These are phyloP conservation scores for Cephalotes varians DNA, from an alignment of 2,888 invertebrate genomes.

Conservation along the genomic window DNA sequence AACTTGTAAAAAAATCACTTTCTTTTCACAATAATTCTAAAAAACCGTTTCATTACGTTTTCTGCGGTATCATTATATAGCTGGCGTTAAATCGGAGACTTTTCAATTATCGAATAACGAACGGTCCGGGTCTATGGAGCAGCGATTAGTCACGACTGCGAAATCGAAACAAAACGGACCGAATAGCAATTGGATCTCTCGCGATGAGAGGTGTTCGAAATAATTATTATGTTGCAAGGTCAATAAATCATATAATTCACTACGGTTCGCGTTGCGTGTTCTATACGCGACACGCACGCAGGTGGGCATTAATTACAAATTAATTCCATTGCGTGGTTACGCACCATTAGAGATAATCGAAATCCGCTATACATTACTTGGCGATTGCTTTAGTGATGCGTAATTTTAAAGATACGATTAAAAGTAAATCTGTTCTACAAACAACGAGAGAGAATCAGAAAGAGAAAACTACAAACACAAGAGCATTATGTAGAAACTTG, in stretches of 20 bases:
- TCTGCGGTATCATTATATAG: neutral
- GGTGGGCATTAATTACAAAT: slow-evolving; percentile 80
- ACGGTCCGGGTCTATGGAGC: slow-evolving; percentile 1
- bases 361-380: slow-evolving; percentile 15
- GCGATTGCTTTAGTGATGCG: slow-evolving; percentile 8
- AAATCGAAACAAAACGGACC: slow-evolving; percentile 40
- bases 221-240: slow-evolving; percentile 45
- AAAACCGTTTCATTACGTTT: slow-evolving; percentile 3
- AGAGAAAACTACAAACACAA: neutral
- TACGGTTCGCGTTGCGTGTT: slow-evolving; percentile 11
- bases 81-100: neutral
- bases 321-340: slow-evolving; percentile 78
- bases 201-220: slow-evolving; percentile 34
- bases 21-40: neutral
- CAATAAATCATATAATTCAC: slow-evolving; percentile 57
- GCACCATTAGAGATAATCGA: slow-evolving; percentile 79
- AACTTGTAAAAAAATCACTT: slow-evolving; percentile 22
- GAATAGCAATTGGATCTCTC: slow-evolving; percentile 5
- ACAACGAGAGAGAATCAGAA: slow-evolving; percentile 6
- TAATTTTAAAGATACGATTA: slow-evolving; percentile 17
- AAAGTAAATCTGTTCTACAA: neutral
- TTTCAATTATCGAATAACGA: slow-evolving; percentile 1
- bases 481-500: neutral
- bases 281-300: slow-evolving; percentile 30
- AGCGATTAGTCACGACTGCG: slow-evolving; percentile 47